Base-by-base conservation (phyloP, 2,888 invertebrate genomes). In the Linnaemya tessellans region DNA sequence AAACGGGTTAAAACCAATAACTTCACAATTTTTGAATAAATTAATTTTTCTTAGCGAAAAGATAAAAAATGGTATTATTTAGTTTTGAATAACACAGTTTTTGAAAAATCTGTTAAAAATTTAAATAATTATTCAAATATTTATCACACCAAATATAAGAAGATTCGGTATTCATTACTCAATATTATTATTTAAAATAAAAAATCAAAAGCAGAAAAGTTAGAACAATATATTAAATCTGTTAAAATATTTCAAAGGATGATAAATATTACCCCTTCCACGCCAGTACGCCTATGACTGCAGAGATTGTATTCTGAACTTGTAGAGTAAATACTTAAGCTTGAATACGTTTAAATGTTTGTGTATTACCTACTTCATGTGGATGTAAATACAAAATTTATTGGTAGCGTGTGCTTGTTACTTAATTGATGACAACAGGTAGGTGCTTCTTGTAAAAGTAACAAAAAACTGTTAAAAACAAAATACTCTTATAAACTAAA, bases 381-480 rank as follows among this genome's bases (percentile, higher is more conserved):
- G 82, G 65, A 82, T 82, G 77, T 56, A 71, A 82, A 77, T 77
- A 74, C 58, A 80, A 80, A 80, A 91, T 91, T 91, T 91, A 91
- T 91, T 88, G 90, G 89, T 90, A 89, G 90, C 90, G 90, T 91
- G 90, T 88, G 90, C 90, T 90, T 91, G 91, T 91, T 91, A 91
- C 91, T 90, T 91, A 91, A 91, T 91, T 91, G 91, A 90, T 91
- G 91, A 91, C 91, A 91, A 91, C 91, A 90, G 90, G 90, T 90
- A 91, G 90, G 90, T 84, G 91, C 91, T 91, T 90, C 90, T 91
- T 84, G 75, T 62, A 80, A 80, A 75, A 68, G 35, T 30, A 49
- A 71, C 30, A 77, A 56, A 49, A 51, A 68, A 15, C 35, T 60
- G 54, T 68, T 25, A 13, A 68, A 73, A 80, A 80, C n/a, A n/a